Evolutionary conservation across 1,140 invertebrate species (phyloP), one percentile per base, ranked within the genome.

Genomic region (Aleiodes sp.): DNA sequence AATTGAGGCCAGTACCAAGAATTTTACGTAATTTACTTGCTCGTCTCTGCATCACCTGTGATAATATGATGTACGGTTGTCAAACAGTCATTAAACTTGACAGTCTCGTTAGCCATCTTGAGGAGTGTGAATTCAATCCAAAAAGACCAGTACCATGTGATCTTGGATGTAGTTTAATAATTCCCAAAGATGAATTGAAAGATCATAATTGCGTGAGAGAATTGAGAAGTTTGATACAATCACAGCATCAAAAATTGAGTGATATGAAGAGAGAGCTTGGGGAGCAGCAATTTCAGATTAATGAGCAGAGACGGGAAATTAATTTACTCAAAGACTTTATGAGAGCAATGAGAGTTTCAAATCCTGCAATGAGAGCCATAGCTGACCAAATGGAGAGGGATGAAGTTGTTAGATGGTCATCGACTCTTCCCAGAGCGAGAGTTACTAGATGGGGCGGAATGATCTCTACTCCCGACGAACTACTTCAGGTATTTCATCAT

Each of bases 371-470:
- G 90, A 87, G 94, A 52, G 94, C 94, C 10, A 92, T 97, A 41
- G 93, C 93, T 4, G 94, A 96, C 80, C 93, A 96, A 75, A 96
- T 97, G 92, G 95, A 98, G 82, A 90, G 94, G 59, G 94, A 97
- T 77, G 96, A 97, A 86, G 93, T 97, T 59, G 88, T 94, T n/a
- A 89, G 95, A 80, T 98, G 96, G 97, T 93, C 94, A 28, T 91
- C 89, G 70, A 93, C 93, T 1, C 84, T 98, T 19, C 90, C 94
- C 12, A 86, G 94, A 59, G 96, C 96, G 1, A 86, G 95, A 73
- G 96, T 98, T 26, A 97, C 95, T 1, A 88, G 96, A 61, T 99
- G 96, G 97, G 97, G 96, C 63, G 96, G 96, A 63, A 98, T 98
- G 95, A 98, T 98, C 67, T 97, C 95, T 14, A 98, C 97, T 1